phyloP scores from a whole-genome alignment of 1,140 invertebrate genomes.

The Ptiloglossa arizonensis region DNA sequence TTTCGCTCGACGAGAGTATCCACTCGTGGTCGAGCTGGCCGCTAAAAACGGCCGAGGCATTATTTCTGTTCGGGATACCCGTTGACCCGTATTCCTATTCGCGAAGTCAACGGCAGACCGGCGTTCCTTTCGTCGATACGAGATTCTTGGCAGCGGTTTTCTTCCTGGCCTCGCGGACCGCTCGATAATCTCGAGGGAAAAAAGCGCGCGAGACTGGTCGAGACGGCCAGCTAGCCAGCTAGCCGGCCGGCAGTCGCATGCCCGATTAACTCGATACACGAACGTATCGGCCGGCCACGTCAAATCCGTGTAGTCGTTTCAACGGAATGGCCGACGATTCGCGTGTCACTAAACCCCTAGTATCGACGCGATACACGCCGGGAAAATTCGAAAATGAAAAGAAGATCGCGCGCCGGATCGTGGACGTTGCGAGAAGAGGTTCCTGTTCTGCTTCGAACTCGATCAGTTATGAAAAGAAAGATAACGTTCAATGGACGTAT shows the following conservation, averaged over 20 bases:
- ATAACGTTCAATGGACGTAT: no score
- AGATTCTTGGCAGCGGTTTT: conserved; percentile 38
- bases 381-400: conserved; percentile 6
- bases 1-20: background rate
- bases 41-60: conserved; percentile 32
- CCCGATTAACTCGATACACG: conserved; percentile 53
- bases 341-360: conserved; percentile 20
- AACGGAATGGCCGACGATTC: background rate
- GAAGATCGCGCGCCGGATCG: background rate
- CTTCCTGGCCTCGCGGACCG: conserved; percentile 11
- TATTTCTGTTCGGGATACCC: conserved; percentile 50
- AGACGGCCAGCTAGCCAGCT: no score
- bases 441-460: no score
- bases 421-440: no score
- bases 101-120: conserved; percentile 53
- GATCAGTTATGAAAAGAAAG: no score
- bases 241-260: no score
- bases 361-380: no score
- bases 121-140: conserved; percentile 43
- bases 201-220: conserved; percentile 27
- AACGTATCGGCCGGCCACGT: conserved; percentile 24
- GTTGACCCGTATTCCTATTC: conserved; percentile 55
- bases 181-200: conserved; percentile 36
- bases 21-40: background rate
- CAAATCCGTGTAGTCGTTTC: background rate